Percentiles rank a stretch among this genome's conserved stretches.
Conservation (phyloP, 2,113 vertebrate genomes). For the Campylomormyrus numenius region DNA sequence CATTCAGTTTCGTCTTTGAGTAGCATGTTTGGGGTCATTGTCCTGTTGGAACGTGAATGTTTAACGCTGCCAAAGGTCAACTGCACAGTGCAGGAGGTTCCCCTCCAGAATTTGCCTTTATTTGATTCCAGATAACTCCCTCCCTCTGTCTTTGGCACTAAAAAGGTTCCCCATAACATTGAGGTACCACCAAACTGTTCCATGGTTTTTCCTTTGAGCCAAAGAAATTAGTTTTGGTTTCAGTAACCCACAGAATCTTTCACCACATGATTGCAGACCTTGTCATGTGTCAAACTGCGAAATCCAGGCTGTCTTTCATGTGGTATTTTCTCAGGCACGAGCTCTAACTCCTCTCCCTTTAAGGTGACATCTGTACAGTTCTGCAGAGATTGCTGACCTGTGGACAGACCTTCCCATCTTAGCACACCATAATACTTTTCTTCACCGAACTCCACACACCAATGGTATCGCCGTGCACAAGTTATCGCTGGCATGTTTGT, state of each 20-base stretch:
- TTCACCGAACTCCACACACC: no score
- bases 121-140: neutral
- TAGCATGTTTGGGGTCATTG: neutral
- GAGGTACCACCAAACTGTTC: neutral
- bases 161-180: neutral
- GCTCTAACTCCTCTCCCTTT: neutral
- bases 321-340: neutral
- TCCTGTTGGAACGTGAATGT: neutral
- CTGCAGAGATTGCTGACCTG: neutral
- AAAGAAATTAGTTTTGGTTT: neutral
- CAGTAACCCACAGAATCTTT: neutral
- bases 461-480: no score
- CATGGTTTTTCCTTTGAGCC: neutral
- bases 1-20: neutral
- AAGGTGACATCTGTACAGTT: neutral
- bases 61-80: neutral
- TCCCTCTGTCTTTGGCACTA: neutral
- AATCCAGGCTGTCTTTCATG: neutral
- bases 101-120: neutral
- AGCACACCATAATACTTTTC: neutral
- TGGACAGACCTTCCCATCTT: neutral
- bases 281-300: neutral
- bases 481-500: no score
- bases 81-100: neutral
- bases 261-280: neutral